Conservation (phyloP, 2,113 vertebrate species). For the Aviceda subcristata region DNA sequence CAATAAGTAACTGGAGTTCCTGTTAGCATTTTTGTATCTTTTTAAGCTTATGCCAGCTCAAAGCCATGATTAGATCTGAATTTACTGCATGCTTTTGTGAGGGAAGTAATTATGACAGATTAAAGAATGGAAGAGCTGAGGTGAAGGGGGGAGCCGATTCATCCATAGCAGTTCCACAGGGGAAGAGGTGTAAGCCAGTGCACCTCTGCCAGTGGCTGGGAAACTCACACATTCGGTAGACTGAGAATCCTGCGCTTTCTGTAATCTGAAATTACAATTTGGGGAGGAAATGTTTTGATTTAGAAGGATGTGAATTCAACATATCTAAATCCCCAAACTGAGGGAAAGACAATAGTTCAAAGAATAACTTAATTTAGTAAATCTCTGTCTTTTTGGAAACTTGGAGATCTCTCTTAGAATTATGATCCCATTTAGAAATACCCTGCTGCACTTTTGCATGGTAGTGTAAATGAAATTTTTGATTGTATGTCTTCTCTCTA, state of each 20-base stretch:
- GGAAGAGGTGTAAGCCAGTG: background rate
- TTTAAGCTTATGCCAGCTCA: background rate
- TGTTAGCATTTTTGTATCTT: background rate
- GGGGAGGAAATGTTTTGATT: background rate
- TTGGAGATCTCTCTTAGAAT: background rate
- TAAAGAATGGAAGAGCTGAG: background rate
- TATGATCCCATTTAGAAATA: background rate
- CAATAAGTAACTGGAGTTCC: background rate
- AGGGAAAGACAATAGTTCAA: background rate
- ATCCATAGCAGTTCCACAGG: rapidly evolving
- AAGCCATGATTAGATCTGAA: background rate
- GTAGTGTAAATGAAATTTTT: background rate
- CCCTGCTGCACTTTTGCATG: background rate
- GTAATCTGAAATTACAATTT: background rate
- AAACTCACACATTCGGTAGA: background rate
- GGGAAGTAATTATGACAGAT: background rate
- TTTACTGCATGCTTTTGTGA: background rate
- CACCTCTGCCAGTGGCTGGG: background rate
- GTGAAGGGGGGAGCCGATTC: background rate
- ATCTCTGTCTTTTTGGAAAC: background rate
- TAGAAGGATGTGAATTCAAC: background rate
- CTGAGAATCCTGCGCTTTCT: background rate
- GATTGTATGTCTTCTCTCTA: background rate
- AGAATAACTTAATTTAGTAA: background rate
- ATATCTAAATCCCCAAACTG: background rate